Base-by-base conservation (phyloP, 2,888 invertebrate genomes). In the Oligia latruncula region DNA sequence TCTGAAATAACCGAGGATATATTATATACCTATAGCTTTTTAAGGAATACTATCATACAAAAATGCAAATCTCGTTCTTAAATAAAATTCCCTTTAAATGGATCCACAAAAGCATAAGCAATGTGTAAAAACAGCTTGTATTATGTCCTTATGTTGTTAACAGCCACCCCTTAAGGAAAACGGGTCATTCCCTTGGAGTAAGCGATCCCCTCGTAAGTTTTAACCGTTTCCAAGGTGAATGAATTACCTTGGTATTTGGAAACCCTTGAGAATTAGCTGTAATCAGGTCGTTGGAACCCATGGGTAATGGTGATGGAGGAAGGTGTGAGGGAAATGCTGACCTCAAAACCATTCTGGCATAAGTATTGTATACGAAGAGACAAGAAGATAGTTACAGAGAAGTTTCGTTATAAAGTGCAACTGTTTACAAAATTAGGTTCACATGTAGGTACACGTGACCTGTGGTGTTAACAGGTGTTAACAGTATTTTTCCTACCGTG, bases 91-190 rank as follows among this genome's bases (percentile, higher is more conserved):
- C 29, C 29, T n/a, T 17, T 13, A n/a, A 73, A 68, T 65, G 23
- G 43, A 52, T 40, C 15, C 65, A 79, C 79, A 78, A 55, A 64
- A 78, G 40, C 67, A 52, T 66, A 62, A 71, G 62, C 76, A 76
- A 81, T 79, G 74, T 74, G 72, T 77, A 73, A 78, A 75, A 75
- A 84, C 78, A 77, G 76, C 74, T 82, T 81, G 77, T 74, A 58
- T 82, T 76, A 84, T 78, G 77, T 88, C 78, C 78, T 77, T 81
- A 86, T 71, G 71, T 88, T 86, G 83, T 83, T 88, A 88, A 88
- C 81, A 82, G 80, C 72, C 75, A 60, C 11, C 80, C 80, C 80
- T 83, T 79, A 79, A 79, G 87, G 88, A 85, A 88, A 88, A 79
- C 78, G 81, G 86, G 80, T 81, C 84, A 75, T 75, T 80, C 71